These are phyloP conservation scores for Drosophila baimaii DNA, from an alignment of 1,140 invertebrate species.

Conservation along the genomic window DNA sequence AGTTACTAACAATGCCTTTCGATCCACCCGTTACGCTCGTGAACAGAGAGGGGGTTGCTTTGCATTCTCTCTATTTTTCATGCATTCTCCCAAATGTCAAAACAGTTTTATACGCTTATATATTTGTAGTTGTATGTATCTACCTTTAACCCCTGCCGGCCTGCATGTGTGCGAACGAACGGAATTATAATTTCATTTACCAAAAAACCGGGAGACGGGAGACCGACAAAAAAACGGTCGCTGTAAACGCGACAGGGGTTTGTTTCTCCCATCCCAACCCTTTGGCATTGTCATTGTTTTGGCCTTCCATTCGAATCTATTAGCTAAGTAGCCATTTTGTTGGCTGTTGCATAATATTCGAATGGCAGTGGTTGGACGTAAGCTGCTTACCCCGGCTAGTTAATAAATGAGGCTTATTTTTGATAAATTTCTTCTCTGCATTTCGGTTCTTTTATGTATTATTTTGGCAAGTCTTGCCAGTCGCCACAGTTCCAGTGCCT, in stretches of 20 bases:
- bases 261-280: slow-evolving; percentile 54
- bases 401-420: slow-evolving; percentile 79
- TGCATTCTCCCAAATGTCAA: slow-evolving; percentile 79
- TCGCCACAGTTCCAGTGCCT: slow-evolving; percentile 38
- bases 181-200: slow-evolving; percentile 80
- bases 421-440: slow-evolving; percentile 35
- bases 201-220: slow-evolving; percentile 41
- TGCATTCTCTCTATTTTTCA: slow-evolving; percentile 40
- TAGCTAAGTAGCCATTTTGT: slow-evolving; percentile 82
- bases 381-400: slow-evolving; percentile 75
- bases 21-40: slow-evolving; percentile 64
- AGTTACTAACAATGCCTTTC: slow-evolving; percentile 28
- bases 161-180: slow-evolving; percentile 28
- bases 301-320: slow-evolving; percentile 60
- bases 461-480: slow-evolving; percentile 54
- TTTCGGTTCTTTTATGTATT: slow-evolving; percentile 26
- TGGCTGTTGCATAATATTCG: slow-evolving; percentile 68
- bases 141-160: slow-evolving; percentile 41
- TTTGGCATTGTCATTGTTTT: slow-evolving; percentile 60
- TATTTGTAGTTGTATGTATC: slow-evolving; percentile 35
- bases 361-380: slow-evolving; percentile 48
- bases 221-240: slow-evolving; percentile 28
- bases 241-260: slow-evolving; percentile 64
- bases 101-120: slow-evolving; percentile 66
- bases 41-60: slow-evolving; percentile 61